phyloP scores from a whole-genome alignment of 2,888 invertebrate species.

The Cryptocephalus primarius region DNA sequence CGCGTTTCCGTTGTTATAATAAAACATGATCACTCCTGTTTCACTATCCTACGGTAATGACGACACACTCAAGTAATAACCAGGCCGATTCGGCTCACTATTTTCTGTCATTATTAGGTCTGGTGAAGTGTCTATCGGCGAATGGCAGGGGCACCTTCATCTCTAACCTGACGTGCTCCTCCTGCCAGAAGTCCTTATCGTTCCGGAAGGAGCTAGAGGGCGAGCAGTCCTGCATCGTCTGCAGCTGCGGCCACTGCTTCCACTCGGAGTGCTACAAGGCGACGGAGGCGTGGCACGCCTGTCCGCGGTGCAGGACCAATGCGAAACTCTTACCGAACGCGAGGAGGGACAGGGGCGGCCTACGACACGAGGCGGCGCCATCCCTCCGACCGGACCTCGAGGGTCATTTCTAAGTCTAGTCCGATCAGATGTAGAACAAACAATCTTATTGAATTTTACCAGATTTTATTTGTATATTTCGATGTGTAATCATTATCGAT shows the following conservation, averaged over 20 bases:
- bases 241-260: conserved; percentile 35
- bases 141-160: conserved; percentile 30
- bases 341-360: not conserved
- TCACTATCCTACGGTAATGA: too few species aligned
- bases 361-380: conserved; percentile 7
- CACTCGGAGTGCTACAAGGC: conserved; percentile 24
- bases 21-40: too few species aligned
- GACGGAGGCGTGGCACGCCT: conserved; percentile 20
- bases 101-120: conserved; percentile 23
- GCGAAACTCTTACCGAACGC: conserved; percentile 17
- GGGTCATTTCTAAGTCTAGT: conserved; percentile 30
- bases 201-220: conserved; percentile 18
- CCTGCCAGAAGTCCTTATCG: conserved; percentile 30
- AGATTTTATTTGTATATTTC: not conserved
- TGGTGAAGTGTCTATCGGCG: conserved; percentile 28
- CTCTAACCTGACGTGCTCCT: conserved; percentile 24
- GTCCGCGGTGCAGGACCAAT: conserved; percentile 29
- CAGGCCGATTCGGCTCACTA: too few species aligned
- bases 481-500: not conserved
- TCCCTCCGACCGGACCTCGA: conserved; percentile 31
- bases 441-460: not conserved
- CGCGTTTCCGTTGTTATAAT: too few species aligned
- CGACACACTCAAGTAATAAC: too few species aligned
- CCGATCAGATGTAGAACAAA: not conserved
- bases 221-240: conserved; percentile 25